phyloP scores from a whole-genome alignment of 2,888 invertebrate species.

The Hirudinaria manillensis region DNA sequence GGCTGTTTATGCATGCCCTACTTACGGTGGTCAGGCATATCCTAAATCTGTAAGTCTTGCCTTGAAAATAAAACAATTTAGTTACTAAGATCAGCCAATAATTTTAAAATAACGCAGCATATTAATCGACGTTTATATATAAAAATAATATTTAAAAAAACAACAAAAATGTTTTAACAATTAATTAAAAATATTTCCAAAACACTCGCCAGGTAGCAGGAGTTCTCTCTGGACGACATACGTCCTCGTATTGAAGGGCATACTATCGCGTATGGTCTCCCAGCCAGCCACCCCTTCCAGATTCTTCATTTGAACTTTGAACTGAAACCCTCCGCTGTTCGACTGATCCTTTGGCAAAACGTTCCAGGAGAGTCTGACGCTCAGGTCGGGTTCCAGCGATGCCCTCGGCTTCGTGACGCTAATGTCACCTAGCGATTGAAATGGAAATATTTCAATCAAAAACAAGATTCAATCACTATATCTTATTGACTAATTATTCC shows the following conservation, averaged over 20 bases:
- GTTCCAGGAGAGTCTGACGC: neutral
- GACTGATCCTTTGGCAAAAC: neutral
- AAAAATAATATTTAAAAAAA: too few species aligned
- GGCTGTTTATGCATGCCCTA: neutral
- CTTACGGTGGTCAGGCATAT: neutral
- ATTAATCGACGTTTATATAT: too few species aligned
- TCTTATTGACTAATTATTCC: too few species aligned
- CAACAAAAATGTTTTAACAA: too few species aligned
- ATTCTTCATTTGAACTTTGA: slow-evolving; percentile 4
- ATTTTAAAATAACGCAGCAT: too few species aligned
- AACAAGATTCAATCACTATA: too few species aligned
- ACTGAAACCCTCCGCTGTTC: neutral
- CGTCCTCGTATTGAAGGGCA: neutral
- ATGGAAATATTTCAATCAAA: neutral
- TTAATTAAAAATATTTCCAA: neutral
- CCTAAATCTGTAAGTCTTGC: neutral
- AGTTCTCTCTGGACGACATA: neutral
- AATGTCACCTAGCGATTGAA: neutral
- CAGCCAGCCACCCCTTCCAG: neutral
- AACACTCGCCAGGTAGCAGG: slow-evolving; percentile 10
- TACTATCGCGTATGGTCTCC: neutral
- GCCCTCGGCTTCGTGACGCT: neutral
- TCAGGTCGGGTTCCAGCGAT: neutral
- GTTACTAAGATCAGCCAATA: too few species aligned
- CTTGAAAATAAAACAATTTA: neutral